phyloP scores from a whole-genome alignment of 1,140 invertebrate species.

The Apis laboriosa region DNA sequence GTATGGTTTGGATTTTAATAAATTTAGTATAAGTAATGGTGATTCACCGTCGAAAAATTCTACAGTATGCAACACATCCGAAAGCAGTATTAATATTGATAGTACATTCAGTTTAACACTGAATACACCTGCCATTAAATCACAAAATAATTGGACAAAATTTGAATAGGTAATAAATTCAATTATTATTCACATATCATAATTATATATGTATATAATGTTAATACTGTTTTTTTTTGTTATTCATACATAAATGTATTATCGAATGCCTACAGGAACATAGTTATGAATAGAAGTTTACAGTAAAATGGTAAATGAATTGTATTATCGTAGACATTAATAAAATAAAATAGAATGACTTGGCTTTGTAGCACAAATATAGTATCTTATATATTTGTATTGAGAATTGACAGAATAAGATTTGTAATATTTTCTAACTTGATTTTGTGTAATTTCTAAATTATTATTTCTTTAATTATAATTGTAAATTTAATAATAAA shows the following conservation, averaged over 20 bases:
- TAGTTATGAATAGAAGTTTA: slow-evolving; percentile 4
- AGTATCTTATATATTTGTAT: slow-evolving; percentile 22
- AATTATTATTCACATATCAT: slow-evolving; percentile 52
- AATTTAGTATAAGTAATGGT: slow-evolving; percentile 76
- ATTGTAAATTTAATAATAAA: not conserved
- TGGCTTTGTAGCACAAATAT: slow-evolving; percentile 30
- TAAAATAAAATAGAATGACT: not conserved
- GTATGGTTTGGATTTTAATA: slow-evolving; percentile 82
- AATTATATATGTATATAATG: slow-evolving; percentile 60
- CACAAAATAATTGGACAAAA: slow-evolving; percentile 80
- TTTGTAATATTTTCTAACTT: not conserved
- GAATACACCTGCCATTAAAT: slow-evolving; percentile 70
- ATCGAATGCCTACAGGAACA: not conserved
- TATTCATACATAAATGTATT: slow-evolving; percentile 4
- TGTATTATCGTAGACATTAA: slow-evolving; percentile 10
- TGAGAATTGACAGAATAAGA: slow-evolving; percentile 5
- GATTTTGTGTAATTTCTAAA: slow-evolving; percentile 17
- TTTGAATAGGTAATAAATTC: slow-evolving; percentile 72
- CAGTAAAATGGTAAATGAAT: not conserved
- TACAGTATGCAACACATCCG: slow-evolving; percentile 38
- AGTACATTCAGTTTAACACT: slow-evolving; percentile 73
- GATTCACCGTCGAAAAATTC: slow-evolving; percentile 58
- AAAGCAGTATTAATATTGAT: slow-evolving; percentile 71
- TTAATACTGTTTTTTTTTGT: slow-evolving; percentile 43
- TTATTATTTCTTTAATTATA: not conserved